These are phyloP conservation scores for Cichlasoma orientale DNA, from an alignment of 2,797 vertebrate species.

Conservation along the genomic window DNA sequence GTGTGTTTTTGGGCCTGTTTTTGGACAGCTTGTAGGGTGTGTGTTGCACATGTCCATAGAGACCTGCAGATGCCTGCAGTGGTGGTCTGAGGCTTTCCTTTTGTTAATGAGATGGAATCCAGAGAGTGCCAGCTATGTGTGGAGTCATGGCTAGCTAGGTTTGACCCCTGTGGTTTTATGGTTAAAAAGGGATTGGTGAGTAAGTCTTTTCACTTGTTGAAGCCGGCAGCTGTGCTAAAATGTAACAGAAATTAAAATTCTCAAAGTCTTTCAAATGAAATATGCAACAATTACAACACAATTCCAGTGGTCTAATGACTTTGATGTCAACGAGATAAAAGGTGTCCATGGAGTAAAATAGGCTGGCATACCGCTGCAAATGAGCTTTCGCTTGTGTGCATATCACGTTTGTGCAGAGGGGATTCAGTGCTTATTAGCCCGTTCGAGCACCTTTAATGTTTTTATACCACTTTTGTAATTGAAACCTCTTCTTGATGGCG, in stretches of 20 bases:
- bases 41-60: conserved; percentile 34
- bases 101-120: conserved; percentile 62
- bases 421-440: conserved; percentile 48
- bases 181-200: conserved; percentile 41
- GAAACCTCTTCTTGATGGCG: conserved; percentile 51
- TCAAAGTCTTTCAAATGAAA: conserved; percentile 27
- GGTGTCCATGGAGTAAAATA: conserved; percentile 27
- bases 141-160: conserved; percentile 36
- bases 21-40: conserved; percentile 19
- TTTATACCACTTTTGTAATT: conserved; percentile 52
- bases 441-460: conserved; percentile 48
- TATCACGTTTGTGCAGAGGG: conserved; percentile 27
- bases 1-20: conserved; percentile 22
- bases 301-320: conserved; percentile 37
- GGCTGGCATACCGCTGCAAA: conserved; percentile 34
- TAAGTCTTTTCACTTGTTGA: conserved; percentile 34
- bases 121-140: conserved; percentile 34
- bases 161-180: conserved; percentile 61
- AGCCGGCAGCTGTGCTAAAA: background rate
- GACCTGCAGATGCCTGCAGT: conserved; percentile 24
- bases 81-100: conserved; percentile 55
- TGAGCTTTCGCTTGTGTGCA: conserved; percentile 28
- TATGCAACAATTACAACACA: conserved; percentile 19
- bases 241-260: conserved; percentile 17
- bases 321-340: conserved; percentile 56